These are phyloP conservation scores for Celastrina argiolus DNA, from an alignment of 2,888 invertebrate genomes.

Conservation along the genomic window DNA sequence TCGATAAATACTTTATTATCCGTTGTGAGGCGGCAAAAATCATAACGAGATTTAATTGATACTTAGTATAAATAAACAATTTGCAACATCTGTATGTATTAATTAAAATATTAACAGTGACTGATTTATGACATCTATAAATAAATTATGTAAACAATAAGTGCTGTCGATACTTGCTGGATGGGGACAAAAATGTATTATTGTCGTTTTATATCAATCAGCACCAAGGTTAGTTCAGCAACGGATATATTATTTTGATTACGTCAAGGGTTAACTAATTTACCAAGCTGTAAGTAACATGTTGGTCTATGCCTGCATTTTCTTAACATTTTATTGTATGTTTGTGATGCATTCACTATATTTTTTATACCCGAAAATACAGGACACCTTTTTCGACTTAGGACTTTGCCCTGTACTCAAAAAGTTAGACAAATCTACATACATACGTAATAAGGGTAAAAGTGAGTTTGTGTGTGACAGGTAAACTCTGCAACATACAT, in stretches of 20 bases:
- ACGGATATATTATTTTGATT: background rate
- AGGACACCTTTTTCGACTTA: too few relatives aligned
- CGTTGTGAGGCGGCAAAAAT: background rate
- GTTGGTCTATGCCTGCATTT: background rate
- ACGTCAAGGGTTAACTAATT: background rate
- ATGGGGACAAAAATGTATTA: background rate
- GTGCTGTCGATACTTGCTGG: background rate
- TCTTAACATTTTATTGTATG: background rate
- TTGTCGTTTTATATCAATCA: background rate
- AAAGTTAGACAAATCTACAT: too few relatives aligned
- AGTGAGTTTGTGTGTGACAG: background rate
- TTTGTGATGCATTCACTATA: too few relatives aligned
- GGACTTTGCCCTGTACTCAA: too few relatives aligned
- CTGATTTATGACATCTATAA: slow-evolving; percentile 9
- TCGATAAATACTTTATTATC: background rate
- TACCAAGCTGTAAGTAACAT: background rate
- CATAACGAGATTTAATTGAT: background rate
- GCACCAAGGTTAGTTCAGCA: background rate
- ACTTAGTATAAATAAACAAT: background rate
- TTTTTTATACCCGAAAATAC: too few relatives aligned
- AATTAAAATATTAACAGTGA: background rate
- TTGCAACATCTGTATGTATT: background rate
- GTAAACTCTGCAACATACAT: background rate
- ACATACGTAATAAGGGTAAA: background rate
- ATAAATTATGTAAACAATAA: background rate